Evolutionary conservation across 2,113 vertebrate genomes (phyloP), one percentile per base, ranked within the genome.

Genomic region (Hydropotes inermis): DNA sequence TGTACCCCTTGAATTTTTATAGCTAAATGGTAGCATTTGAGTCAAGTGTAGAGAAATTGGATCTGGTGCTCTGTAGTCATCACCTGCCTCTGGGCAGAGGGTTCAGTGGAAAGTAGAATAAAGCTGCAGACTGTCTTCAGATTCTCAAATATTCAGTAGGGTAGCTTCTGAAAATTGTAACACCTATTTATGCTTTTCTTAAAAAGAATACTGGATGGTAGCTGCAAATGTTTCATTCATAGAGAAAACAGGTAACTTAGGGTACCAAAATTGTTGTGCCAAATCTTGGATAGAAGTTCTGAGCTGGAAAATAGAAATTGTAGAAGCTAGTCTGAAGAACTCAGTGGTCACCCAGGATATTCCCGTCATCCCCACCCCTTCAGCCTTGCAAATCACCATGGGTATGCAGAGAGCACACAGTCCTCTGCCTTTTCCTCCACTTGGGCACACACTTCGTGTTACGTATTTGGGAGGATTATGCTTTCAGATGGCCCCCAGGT

Each of bases 301-400:
- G 13, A 94, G 36, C 11, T 79, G 36, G 17, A 1, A 45, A 36
- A 83, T 3, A 30, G 1, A 16, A 4, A 14, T 39, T 57, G 8
- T n/a, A 61, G 33, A 47, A 70, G 33, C 50, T 8, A 30, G 4
- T 61, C 17, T 86, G 52, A 95, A 60, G 55, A 74, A 14, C 14
- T 36, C 25, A 47, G 0, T 25, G 36, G 25, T 21, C n/a, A 27
- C 0, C 3, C 15, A 45, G 52, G 10, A 13, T n/a, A 74, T 47
- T 28, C 23, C 5, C 9, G 14, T 7, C 1, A 78, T n/a, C 1
- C 11, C 4, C 0, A 9, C 21, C 10, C 19, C 36, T 39, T 89
- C 47, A 64, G 7, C 15, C 19, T 3, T 19, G 25, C 19, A 54
- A 52, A 74, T 83, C 85, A 25, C 30, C 16, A 1, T 1, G 30